Evolutionary conservation across 1,140 invertebrate genomes (phyloP), one percentile per base, ranked within the genome.

Genomic region (Rhagoletis pomonella): DNA sequence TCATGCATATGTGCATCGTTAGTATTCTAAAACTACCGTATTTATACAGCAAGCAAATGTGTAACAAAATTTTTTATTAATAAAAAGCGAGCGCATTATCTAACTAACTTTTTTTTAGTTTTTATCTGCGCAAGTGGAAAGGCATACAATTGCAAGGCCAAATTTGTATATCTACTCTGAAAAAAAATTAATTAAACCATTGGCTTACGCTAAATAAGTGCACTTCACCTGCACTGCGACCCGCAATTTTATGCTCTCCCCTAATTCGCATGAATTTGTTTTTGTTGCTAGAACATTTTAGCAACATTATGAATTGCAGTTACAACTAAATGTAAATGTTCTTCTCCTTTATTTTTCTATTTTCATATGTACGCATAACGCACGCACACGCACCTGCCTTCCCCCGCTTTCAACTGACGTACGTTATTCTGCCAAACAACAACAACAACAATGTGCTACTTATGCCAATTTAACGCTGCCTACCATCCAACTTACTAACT

Each of bases 311-410:
- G 12, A n/a, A 17, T 4, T 29, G 29, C 29, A 29, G 19, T 81
- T 81, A 58, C 4, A 3, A 81, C 47, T 81, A 81, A 81, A 81
- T 81, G 47, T n/a, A 81, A 19, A 47, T 81, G 19, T 81, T 55
- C 55, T 81, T 58, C 47, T 29, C 4, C 73, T 5, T 64, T 86
- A 62, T 86, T 55, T n/a, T 47, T 73, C 65, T 88, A 77, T 77
- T 64, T 62, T 62, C 42, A 85, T 86, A n/a, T 29, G 29, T 87
- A 62, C n/a, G 14, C 86, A 39, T 55, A 44, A n/a, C 39, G 84
- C 44, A 85, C 29, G 69, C 69, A n/a, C 17, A 17, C 47, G 4
- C 17, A 86, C 5, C n/a, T 42, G 42, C 4, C 29, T n/a, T 39
- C 14, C 29, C 9, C 14, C 14, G 64, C 64, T 14, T 19, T 19